Evolutionary conservation across 1,140 invertebrate genomes (phyloP).

Genomic region (Diabrotica virgifera): DNA sequence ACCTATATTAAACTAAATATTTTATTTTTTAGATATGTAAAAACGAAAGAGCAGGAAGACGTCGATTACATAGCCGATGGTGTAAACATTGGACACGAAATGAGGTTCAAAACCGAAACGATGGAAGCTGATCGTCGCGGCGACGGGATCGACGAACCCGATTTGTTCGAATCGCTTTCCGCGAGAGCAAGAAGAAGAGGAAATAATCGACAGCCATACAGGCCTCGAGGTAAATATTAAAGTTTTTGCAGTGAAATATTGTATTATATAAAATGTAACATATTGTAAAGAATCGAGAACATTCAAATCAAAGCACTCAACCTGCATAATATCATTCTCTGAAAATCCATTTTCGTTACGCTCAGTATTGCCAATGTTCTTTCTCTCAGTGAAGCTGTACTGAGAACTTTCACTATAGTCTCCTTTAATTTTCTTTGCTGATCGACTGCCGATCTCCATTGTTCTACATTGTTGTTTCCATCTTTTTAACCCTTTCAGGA

Average conservation of each 20-base stretch:
- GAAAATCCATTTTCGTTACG: no score
- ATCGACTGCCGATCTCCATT: no score
- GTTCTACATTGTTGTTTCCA: no score
- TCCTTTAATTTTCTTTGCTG: no score
- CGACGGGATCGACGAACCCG: slow-evolving; percentile 62
- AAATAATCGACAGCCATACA: slow-evolving; percentile 51
- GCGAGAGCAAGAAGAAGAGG: slow-evolving; percentile 64
- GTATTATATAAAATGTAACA: no score
- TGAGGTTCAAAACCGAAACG: slow-evolving; percentile 74
- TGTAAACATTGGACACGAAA: slow-evolving; percentile 68
- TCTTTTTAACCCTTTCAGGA: no score
- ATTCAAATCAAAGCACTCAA: no score
- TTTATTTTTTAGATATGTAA: slow-evolving; percentile 38
- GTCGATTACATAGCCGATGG: slow-evolving; percentile 75
- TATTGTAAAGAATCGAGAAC: no score
- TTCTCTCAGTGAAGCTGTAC: no score
- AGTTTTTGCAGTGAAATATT: not conserved
- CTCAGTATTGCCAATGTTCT: no score
- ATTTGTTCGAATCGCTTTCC: slow-evolving; percentile 72
- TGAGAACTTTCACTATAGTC: no score
- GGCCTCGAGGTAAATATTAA: slow-evolving; percentile 38
- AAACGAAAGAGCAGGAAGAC: slow-evolving; percentile 62
- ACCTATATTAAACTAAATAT: not conserved
- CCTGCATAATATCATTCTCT: no score
- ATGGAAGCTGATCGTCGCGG: slow-evolving; percentile 71